phyloP scores from a whole-genome alignment of 1,140 invertebrate species.

The Episyrphus balteatus region DNA sequence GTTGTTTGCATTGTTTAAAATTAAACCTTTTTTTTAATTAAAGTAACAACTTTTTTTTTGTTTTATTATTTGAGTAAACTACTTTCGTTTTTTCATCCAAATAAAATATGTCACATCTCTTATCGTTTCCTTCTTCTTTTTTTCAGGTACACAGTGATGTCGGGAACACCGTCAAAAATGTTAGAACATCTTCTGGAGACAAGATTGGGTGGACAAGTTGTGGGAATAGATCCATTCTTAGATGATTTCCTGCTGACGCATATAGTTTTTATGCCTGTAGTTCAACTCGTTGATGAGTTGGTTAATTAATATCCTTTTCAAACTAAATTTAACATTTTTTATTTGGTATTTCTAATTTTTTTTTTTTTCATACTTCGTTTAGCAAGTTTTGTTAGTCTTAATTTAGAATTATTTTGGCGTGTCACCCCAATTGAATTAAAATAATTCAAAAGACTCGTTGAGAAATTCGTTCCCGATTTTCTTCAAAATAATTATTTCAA shows the following conservation, averaged over 20 bases:
- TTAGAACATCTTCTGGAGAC: slow-evolving; percentile 78
- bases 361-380: no score
- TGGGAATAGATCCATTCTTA: slow-evolving; percentile 51
- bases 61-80: no score
- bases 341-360: no score
- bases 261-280: slow-evolving; percentile 72
- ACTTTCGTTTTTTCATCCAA: no score
- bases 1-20: background rate
- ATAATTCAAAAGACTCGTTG: no score
- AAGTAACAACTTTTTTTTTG: no score
- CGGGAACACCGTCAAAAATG: slow-evolving; percentile 79
- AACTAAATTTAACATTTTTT: slow-evolving; percentile 9
- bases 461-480: no score
- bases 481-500: no score
- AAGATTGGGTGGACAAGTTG: slow-evolving; percentile 49
- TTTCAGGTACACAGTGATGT: slow-evolving; percentile 76
- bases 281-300: slow-evolving; percentile 63
- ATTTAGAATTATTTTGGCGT: no score
- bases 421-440: no score
- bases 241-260: slow-evolving; percentile 84
- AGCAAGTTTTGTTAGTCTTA: no score
- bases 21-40: background rate
- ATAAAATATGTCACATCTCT: no score
- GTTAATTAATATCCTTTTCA: slow-evolving; percentile 65
- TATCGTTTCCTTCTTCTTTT: slow-evolving; percentile 7